These are phyloP conservation scores for Heteractis magnifica DNA, from an alignment of 92 coral and sea anemone genomes.

Conservation along the genomic window DNA sequence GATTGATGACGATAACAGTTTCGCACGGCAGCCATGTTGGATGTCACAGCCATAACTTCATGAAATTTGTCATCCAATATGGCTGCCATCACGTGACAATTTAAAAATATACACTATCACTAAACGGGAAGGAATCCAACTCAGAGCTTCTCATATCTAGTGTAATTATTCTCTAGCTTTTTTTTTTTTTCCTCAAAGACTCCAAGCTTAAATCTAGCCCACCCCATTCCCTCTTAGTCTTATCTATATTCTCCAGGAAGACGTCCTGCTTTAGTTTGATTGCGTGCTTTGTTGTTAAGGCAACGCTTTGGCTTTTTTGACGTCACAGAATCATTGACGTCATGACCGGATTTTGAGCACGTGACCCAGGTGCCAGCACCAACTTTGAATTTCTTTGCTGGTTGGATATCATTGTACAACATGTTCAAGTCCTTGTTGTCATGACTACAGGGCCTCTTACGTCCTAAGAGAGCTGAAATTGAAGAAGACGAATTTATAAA, in stretches of 20 bases:
- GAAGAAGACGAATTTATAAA: background rate
- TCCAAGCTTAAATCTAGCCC: slow-evolving; percentile 1
- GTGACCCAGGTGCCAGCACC: slow-evolving; percentile 20
- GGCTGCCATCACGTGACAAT: background rate
- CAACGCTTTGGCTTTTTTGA: background rate
- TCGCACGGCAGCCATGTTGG: background rate
- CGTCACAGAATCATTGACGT: slow-evolving; percentile 1
- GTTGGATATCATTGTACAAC: background rate
- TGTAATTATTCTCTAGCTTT: background rate
- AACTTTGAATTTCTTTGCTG: slow-evolving; percentile 28
- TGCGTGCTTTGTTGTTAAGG: slow-evolving; percentile 1
- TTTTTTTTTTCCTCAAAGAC: slow-evolving; percentile 6
- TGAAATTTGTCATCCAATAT: background rate
- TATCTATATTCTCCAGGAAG: background rate
- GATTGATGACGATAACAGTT: too few species aligned
- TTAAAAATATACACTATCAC: background rate
- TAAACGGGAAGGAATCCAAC: background rate
- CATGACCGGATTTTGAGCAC: background rate
- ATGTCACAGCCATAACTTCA: background rate
- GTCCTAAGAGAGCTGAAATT: background rate
- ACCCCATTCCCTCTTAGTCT: background rate
- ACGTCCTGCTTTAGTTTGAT: background rate
- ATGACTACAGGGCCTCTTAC: slow-evolving; percentile 16
- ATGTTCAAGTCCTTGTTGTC: background rate
- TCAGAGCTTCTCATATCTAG: slow-evolving; percentile 4